These are phyloP conservation scores for Trichechus manatus DNA, from an alignment of 2,113 vertebrate species.

Conservation along the genomic window DNA sequence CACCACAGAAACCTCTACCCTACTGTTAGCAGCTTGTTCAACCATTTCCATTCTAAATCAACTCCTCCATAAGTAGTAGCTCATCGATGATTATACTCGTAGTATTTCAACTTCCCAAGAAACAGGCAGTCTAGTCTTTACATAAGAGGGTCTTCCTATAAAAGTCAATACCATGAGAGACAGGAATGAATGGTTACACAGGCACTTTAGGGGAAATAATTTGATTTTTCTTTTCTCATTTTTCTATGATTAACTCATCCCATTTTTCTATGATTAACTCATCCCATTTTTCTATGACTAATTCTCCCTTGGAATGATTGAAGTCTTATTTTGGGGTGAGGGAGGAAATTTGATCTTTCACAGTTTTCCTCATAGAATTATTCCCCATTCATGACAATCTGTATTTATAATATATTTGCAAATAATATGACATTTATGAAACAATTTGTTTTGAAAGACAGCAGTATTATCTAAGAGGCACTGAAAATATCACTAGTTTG, in stretches of 20 bases:
- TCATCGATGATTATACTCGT: slow-evolving; percentile 35
- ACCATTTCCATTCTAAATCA: slow-evolving; percentile 66
- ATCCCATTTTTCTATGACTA: neutral
- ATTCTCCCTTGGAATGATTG: neutral
- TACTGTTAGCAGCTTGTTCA: slow-evolving; percentile 57
- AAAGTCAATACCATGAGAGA: neutral
- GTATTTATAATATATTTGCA: neutral
- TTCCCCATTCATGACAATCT: neutral
- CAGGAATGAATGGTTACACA: neutral
- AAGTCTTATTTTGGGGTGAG: neutral
- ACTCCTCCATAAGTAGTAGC: neutral
- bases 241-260: neutral
- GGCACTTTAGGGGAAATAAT: neutral
- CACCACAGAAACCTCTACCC: slow-evolving; percentile 48
- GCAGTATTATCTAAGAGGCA: neutral
- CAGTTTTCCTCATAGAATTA: neutral
- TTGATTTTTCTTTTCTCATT: neutral
- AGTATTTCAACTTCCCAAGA: neutral
- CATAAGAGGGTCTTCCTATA: neutral
- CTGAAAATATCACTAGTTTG: neutral
- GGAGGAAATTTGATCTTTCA: neutral
- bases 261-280: neutral
- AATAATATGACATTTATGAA: neutral
- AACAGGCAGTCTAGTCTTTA: neutral
- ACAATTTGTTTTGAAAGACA: neutral